These are phyloP conservation scores for Lemur catta DNA, from an alignment of 2,797 vertebrate species.

Conservation along the genomic window DNA sequence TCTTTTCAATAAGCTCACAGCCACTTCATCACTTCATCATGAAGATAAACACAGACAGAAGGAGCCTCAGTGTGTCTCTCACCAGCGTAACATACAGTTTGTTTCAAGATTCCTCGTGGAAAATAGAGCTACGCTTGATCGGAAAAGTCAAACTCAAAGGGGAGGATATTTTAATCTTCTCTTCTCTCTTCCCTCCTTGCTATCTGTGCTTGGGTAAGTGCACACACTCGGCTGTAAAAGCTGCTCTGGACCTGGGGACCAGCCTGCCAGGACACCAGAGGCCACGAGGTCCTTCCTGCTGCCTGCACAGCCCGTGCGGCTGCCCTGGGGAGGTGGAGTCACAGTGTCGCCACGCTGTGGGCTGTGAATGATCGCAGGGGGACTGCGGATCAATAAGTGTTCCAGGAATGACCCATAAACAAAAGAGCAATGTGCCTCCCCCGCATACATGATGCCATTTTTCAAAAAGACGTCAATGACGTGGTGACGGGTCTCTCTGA, in stretches of 20 bases:
- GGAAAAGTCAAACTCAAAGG: background rate
- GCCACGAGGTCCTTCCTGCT: background rate
- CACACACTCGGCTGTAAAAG: background rate
- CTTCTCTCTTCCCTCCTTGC: background rate
- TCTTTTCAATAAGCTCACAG: background rate
- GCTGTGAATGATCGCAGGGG: background rate
- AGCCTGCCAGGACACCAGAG: background rate
- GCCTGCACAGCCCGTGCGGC: background rate
- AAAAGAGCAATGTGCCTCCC: background rate
- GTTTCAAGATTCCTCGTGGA: background rate
- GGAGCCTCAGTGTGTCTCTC: background rate
- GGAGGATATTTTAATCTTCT: background rate
- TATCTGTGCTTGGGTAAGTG: background rate
- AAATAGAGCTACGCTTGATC: background rate
- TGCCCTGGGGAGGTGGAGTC: fast-evolving
- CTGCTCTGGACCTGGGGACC: background rate
- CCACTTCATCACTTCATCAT: background rate
- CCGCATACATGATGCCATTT: background rate
- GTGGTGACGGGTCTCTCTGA: too few species aligned
- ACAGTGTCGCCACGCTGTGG: too few species aligned
- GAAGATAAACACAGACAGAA: background rate
- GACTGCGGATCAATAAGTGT: background rate
- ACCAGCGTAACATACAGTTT: background rate
- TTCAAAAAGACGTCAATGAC: background rate
- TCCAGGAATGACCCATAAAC: background rate